These are phyloP conservation scores for Schizothorax lantsangensis DNA, from an alignment of 2,797 vertebrate species.

Conservation along the genomic window DNA sequence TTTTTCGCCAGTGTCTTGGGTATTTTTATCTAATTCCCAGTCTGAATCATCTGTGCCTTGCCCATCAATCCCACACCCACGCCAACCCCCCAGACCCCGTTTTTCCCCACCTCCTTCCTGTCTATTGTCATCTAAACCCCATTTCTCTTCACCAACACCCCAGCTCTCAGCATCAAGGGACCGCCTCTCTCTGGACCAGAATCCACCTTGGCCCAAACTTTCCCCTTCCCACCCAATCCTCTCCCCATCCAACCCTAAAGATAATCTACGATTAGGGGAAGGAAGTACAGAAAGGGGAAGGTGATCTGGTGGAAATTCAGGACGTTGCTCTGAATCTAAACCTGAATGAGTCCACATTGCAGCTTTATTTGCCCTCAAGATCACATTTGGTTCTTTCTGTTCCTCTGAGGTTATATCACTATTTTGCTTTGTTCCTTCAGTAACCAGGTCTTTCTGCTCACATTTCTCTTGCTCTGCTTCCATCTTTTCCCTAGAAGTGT, in stretches of 20 bases:
- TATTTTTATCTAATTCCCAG: slow-evolving; percentile 53
- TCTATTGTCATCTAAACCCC: slow-evolving; percentile 58
- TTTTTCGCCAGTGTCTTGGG: slow-evolving; percentile 37
- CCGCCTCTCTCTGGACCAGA: slow-evolving; percentile 61
- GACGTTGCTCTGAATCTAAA: slow-evolving; percentile 75
- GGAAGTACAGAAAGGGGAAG: slow-evolving; percentile 78
- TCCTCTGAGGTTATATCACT: slow-evolving; percentile 66
- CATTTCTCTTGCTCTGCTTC: slow-evolving; percentile 26
- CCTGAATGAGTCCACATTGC: slow-evolving; percentile 74
- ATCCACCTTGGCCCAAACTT: slow-evolving; percentile 54
- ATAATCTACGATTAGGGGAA: slow-evolving; percentile 76
- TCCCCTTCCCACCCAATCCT: slow-evolving; percentile 62
- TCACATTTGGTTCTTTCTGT: slow-evolving; percentile 49
- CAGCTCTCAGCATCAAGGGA: slow-evolving; percentile 62
- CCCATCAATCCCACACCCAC: slow-evolving; percentile 61
- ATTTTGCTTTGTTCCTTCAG: slow-evolving; percentile 65
- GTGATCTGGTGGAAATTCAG: slow-evolving; percentile 81
- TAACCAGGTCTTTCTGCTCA: slow-evolving; percentile 14
- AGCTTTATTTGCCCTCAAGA: slow-evolving; percentile 63
- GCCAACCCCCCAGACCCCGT: slow-evolving; percentile 61
- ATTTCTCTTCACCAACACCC: slow-evolving; percentile 51
- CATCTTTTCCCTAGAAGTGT: slow-evolving; percentile 58
- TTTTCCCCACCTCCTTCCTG: slow-evolving; percentile 58
- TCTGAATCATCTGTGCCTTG: slow-evolving; percentile 58
- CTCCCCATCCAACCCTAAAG: slow-evolving; percentile 77